Evolutionary conservation across 1,140 invertebrate species (phyloP).

Genomic region (Diachasmimorpha longicaudata): DNA sequence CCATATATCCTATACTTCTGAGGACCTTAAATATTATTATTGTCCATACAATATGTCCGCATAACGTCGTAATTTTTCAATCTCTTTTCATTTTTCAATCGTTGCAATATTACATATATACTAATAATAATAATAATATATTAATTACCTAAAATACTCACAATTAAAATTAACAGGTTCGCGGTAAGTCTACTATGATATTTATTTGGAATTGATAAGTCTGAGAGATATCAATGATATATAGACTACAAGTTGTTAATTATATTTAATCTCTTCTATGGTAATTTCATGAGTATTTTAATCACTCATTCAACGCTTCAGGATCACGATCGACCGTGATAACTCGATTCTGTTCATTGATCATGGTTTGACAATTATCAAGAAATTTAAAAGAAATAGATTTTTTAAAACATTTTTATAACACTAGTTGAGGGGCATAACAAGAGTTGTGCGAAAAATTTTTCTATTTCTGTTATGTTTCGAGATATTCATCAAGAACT

Average conservation of each 20-base stretch:
- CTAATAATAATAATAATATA: slow-evolving; percentile 16
- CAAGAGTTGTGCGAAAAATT: too few relatives aligned
- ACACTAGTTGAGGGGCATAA: too few relatives aligned
- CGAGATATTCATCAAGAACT: too few relatives aligned
- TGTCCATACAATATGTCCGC: slow-evolving; percentile 19
- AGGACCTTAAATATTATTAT: slow-evolving; percentile 27
- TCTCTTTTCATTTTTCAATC: background rate
- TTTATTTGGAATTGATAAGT: slow-evolving; percentile 12
- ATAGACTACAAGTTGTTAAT: background rate
- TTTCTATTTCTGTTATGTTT: too few relatives aligned
- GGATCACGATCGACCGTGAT: too few relatives aligned
- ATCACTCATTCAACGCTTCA: slow-evolving; percentile 9
- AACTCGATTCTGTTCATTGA: too few relatives aligned
- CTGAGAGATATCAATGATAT: background rate
- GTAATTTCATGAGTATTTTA: slow-evolving; percentile 14
- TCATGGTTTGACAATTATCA: too few relatives aligned
- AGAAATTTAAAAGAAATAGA: too few relatives aligned
- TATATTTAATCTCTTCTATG: slow-evolving; percentile 1
- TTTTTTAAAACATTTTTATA: too few relatives aligned
- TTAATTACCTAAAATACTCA: slow-evolving; percentile 22
- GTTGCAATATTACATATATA: slow-evolving; percentile 19
- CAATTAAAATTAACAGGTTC: slow-evolving; percentile 17
- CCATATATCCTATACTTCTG: background rate
- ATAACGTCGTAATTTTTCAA: slow-evolving; percentile 6
- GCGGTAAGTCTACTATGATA: slow-evolving; percentile 2